Evolutionary conservation across 2,113 vertebrate genomes (phyloP), one percentile per base, ranked within the genome.

Genomic region (Jacana jacana): DNA sequence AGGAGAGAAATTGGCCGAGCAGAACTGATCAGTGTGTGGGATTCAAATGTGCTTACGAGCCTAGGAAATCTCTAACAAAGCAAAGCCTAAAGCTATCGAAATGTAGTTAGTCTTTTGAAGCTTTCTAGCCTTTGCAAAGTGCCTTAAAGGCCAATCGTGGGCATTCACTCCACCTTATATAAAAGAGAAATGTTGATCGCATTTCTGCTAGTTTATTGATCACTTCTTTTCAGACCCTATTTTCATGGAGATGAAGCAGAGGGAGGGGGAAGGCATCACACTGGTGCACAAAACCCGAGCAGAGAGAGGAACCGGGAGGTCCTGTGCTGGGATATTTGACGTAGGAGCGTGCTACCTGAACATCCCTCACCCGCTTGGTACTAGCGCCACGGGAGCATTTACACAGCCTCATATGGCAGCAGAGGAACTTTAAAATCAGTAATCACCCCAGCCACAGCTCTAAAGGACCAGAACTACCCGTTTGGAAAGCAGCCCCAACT

Each of bases 311-410:
- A 28, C 14, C 3, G 4, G 30, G 20, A 79, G 27, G 35, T 87
- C 13, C 31, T 60, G 31, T 18, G 17, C 44, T 23, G n/a, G 12
- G 49, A 58, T 51, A 14, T 7, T 72, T 19, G 30, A 1, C 0
- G 3, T 2, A 86, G 49, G n/a, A 83, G 3, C 1, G 2, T 9
- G 27, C 28, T 6, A 18, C 20, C 40, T 0, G 0, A 73, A 35
- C 51, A 70, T 16, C 72, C 44, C 35, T 20, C 0, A 0, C 31
- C 17, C 0, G 1, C 40, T 86, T 42, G 73, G n/a, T 35, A 33
- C 9, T 25, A 31, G 30, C 0, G 0, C 71, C 75, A 40, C 63
- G 31, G 44, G 52, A 94, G 44, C 63, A 37, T 40, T 82, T 57
- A 24, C 0, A 0, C 24, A 69, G 35, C 44, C 39, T 88, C 14